These are phyloP conservation scores for Leptinotarsa lineolata DNA, from an alignment of 1,140 invertebrate species.

Conservation along the genomic window DNA sequence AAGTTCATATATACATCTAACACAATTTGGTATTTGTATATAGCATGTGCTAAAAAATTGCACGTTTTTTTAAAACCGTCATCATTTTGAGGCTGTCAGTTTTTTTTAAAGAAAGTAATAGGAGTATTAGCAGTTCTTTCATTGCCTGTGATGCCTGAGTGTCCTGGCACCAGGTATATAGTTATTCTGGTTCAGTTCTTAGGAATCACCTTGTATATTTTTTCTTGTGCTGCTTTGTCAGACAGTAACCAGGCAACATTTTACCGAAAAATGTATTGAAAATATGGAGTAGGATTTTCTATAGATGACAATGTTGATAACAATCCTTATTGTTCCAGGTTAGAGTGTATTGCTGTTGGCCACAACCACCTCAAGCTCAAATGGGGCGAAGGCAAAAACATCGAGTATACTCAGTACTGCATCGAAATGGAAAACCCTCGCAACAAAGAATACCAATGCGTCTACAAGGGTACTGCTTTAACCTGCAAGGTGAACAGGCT, in stretches of 20 bases:
- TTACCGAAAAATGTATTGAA: background rate
- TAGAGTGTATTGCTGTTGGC: conserved; percentile 71
- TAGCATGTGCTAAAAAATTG: too few relatives aligned
- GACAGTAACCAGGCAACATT: too few relatives aligned
- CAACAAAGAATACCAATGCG: conserved; percentile 69
- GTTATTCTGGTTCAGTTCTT: too few relatives aligned
- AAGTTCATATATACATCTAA: background rate
- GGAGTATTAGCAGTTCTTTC: too few relatives aligned
- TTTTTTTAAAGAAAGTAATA: too few relatives aligned
- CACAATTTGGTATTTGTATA: too few relatives aligned
- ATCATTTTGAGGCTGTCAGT: too few relatives aligned
- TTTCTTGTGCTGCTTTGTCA: too few relatives aligned
- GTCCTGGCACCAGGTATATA: too few relatives aligned
- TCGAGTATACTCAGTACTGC: conserved; percentile 74
- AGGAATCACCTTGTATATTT: too few relatives aligned
- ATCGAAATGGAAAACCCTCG: conserved; percentile 76
- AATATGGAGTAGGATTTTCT: background rate
- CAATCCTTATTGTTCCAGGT: conserved; percentile 24
- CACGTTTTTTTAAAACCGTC: too few relatives aligned
- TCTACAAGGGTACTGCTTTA: conserved; percentile 77
- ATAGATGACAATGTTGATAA: background rate
- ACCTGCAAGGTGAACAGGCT: conserved; percentile 81
- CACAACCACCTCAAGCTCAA: conserved; percentile 85
- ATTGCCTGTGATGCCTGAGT: too few relatives aligned
- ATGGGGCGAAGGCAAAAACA: conserved; percentile 74